Evolutionary conservation across 2,888 invertebrate genomes (phyloP).

Genomic region (Resseliella maxima): DNA sequence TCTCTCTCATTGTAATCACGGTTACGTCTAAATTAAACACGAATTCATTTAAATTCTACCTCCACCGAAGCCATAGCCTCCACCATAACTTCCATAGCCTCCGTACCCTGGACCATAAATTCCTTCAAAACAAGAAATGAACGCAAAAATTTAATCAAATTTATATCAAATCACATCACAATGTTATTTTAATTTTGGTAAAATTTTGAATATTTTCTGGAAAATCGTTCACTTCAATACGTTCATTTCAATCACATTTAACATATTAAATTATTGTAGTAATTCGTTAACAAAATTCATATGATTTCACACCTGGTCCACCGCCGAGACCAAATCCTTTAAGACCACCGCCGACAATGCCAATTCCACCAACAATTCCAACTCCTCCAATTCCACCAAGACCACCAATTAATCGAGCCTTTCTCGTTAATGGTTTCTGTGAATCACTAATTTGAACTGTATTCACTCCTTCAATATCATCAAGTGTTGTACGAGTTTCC

Average conservation of each 20-base stretch:
- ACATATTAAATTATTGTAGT: no score
- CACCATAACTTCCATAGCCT: background rate
- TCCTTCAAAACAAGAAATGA: background rate
- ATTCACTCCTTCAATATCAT: background rate
- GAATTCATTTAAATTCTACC: no score
- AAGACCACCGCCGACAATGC: background rate
- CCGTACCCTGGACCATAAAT: background rate
- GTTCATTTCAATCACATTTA: background rate
- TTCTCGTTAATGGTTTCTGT: background rate
- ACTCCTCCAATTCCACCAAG: background rate
- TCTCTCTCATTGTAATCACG: no score
- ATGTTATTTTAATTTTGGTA: no score
- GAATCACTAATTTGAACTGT: background rate
- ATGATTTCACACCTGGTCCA: background rate
- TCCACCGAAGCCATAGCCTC: no score
- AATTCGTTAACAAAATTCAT: background rate
- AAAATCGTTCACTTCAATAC: no score
- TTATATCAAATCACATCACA: no score
- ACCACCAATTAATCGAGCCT: conserved; percentile 8
- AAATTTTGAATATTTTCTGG: no score
- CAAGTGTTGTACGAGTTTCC: background rate
- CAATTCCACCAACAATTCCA: conserved; percentile 5
- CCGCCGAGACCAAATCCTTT: background rate
- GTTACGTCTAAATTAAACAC: no score
- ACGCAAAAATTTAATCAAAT: background rate